A percentile compares a stretch with the other conserved stretches of the same genome.
Evolutionary conservation across 2,888 invertebrate genomes (phyloP).

Genomic region (Melanotus villosus): DNA sequence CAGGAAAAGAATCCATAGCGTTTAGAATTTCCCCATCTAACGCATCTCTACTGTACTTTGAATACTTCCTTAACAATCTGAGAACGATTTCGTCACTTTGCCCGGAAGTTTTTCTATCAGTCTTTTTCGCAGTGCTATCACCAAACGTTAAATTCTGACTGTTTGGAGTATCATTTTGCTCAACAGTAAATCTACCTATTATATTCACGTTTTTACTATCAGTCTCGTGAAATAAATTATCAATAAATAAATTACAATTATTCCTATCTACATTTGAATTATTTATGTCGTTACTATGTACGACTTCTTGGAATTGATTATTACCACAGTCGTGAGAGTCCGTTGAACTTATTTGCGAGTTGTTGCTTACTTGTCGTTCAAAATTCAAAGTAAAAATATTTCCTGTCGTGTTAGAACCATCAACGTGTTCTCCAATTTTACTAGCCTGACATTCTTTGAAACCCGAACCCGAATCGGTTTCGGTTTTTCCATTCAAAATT

Average conservation of each 20-base stretch:
- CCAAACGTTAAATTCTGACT: neutral
- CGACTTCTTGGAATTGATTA: constrained; percentile 19
- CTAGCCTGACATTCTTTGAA: constrained; percentile 42
- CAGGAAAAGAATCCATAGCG: constrained; percentile 61
- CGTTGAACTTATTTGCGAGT: constrained; percentile 26
- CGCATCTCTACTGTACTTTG: constrained; percentile 65
- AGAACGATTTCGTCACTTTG: constrained; percentile 67
- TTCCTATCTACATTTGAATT: constrained; percentile 55
- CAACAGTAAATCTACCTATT: constrained; percentile 50
- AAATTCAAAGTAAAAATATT: constrained; percentile 36
- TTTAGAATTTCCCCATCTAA: constrained; percentile 65
- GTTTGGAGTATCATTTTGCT: constrained; percentile 33
- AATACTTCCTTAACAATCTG: constrained; percentile 66
- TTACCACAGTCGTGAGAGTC: constrained; percentile 55
- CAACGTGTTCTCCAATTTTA: constrained; percentile 61
- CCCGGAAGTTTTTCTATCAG: constrained; percentile 60
- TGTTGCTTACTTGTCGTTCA: constrained; percentile 20
- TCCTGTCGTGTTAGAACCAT: constrained; percentile 45
- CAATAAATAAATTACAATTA: constrained; percentile 65
- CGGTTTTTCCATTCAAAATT: constrained; percentile 51
- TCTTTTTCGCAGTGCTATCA: constrained; percentile 53
- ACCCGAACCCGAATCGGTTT: constrained; percentile 35
- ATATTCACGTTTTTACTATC: constrained; percentile 44
- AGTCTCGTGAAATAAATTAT: constrained; percentile 64
- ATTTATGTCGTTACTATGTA: constrained; percentile 16